phyloP scores from a whole-genome alignment of 2,888 invertebrate genomes.

The Dryobota labecula region DNA sequence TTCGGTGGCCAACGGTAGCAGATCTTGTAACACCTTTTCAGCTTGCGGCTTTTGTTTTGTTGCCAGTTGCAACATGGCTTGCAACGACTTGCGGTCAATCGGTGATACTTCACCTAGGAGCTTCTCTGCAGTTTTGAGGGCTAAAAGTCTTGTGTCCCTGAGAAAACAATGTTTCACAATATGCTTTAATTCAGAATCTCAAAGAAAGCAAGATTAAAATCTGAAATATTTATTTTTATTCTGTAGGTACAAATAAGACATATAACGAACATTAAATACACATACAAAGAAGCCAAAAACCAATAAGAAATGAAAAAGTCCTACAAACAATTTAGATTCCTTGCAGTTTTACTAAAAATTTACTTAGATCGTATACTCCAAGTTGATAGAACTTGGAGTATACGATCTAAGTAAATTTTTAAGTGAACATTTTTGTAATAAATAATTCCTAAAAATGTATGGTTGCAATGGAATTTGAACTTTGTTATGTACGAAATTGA shows the following conservation, averaged over 20 bases:
- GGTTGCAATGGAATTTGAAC: neutral
- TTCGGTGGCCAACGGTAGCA: constrained; percentile 92
- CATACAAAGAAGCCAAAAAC: too few species aligned
- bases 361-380: too few species aligned
- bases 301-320: too few species aligned
- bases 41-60: constrained; percentile 95
- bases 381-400: too few species aligned
- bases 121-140: constrained; percentile 94
- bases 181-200: neutral
- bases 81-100: constrained; percentile 92
- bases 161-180: neutral
- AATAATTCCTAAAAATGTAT: neutral
- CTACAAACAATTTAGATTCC: too few species aligned
- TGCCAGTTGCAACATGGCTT: constrained; percentile 95
- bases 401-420: neutral
- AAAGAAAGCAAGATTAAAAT: too few species aligned
- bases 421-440: neutral
- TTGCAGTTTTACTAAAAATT: too few species aligned
- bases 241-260: too few species aligned
- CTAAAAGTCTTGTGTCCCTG: constrained; percentile 95
- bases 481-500: neutral
- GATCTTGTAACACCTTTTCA: constrained; percentile 95
- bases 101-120: constrained; percentile 94
- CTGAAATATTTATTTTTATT: too few species aligned
- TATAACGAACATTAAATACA: too few species aligned